These are phyloP conservation scores for Falco punctatus DNA, from an alignment of 2,113 vertebrate species.

Conservation along the genomic window DNA sequence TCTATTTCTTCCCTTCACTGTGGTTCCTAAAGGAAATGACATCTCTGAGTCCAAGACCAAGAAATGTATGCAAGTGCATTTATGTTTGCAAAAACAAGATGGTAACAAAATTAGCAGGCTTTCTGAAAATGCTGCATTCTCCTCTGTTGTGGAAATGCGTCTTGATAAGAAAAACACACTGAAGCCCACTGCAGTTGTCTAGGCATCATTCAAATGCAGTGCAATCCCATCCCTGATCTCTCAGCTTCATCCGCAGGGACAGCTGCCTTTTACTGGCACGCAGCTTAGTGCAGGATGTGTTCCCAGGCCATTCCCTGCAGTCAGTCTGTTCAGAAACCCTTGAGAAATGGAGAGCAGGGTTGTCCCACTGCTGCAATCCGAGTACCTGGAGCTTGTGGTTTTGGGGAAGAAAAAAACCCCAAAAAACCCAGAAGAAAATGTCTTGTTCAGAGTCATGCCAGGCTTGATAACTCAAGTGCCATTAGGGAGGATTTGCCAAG, in stretches of 20 bases:
- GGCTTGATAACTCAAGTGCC: neutral
- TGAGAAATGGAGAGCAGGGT: neutral
- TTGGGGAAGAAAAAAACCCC: neutral
- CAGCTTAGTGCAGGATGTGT: neutral
- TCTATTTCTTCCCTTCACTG: neutral
- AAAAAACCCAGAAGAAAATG: neutral
- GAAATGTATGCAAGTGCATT: neutral
- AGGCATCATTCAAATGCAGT: neutral
- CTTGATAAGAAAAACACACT: neutral
- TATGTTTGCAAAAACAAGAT: neutral
- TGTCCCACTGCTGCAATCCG: neutral
- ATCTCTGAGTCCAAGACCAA: neutral
- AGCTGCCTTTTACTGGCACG: neutral
- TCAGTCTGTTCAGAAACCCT: neutral
- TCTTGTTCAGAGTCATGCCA: neutral
- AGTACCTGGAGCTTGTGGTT: neutral
- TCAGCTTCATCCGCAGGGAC: neutral
- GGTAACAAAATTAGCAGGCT: neutral
- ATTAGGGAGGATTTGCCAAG: neutral
- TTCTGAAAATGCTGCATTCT: neutral
- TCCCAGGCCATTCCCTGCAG: neutral
- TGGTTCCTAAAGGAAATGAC: neutral
- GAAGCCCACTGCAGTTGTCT: neutral
- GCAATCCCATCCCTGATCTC: neutral
- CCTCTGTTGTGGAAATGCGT: neutral